Base-by-base conservation (phyloP, 2,888 invertebrate species). In the Nomada ferruginata region DNA sequence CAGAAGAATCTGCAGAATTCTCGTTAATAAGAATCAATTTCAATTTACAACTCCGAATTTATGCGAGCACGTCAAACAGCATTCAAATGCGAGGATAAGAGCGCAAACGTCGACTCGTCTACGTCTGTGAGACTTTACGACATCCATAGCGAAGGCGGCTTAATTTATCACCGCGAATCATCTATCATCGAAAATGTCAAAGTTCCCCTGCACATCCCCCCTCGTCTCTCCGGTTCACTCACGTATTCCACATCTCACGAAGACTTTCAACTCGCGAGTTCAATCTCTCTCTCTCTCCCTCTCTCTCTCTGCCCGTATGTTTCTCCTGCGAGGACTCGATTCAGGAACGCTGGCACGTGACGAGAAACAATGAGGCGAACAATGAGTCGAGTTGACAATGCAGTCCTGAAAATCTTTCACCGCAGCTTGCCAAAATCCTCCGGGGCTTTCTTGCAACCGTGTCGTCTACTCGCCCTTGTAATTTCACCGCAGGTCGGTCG, bases 331-430 rank as follows among this genome's bases (percentile, higher is more conserved):
- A 47, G 53, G 80, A 52, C 77, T 70, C 66, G 61, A 80, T 74
- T 76, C 84, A 76, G 50, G 63, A 70, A 69, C 75, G 84, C 57
- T 68, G 87, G 75, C 84, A 81, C 77, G 87, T 81, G 82, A 89
- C 83, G 84, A 77, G 86, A 81, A 89, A 89, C 89, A 89, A 89
- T 86, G 82, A 85, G 70, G 74, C 83, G 84, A 77, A 86, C 82
- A 85, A 87, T 85, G 81, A 80, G 78, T 76, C 65, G 69, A 65
- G 75, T 53, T 84, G 78, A 88, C 87, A 90, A 89, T 87, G 81
- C 78, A 71, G 79, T 82, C 76, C 82, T 82, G 79, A 83, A 89
- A 88, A 86, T 88, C 82, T 79, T 82, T 78, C 73, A 63, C 74
- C 74, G 57, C 55, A 64, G 65, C 71, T 83, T 85, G 86, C 86